phyloP scores from a whole-genome alignment of 2,888 invertebrate genomes.

The Ligdia adustata region DNA sequence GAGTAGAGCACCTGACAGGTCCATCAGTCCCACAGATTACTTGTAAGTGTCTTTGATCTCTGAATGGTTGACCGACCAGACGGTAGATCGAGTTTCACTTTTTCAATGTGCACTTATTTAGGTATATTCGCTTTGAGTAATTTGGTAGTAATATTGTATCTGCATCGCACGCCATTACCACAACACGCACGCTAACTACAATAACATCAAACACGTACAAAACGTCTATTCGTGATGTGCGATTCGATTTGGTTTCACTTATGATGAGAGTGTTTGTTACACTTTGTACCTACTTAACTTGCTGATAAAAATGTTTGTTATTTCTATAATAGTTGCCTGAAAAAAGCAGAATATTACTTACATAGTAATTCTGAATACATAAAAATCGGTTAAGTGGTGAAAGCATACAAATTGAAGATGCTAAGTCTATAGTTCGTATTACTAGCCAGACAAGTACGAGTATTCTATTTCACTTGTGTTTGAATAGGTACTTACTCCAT shows the following conservation, averaged over 20 bases:
- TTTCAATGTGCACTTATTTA: constrained; percentile 17
- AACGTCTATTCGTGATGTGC: constrained; percentile 67
- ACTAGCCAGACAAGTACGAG: too few species aligned
- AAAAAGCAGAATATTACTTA: too few species aligned
- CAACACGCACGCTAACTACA: constrained; percentile 63
- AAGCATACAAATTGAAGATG: too few species aligned
- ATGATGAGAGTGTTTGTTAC: constrained; percentile 51
- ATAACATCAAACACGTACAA: constrained; percentile 63
- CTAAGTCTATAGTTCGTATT: too few species aligned
- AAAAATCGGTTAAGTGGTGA: too few species aligned
- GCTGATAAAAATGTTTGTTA: constrained; percentile 16
- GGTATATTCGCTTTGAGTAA: constrained; percentile 25
- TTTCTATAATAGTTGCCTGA: too few species aligned
- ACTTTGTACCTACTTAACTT: constrained; percentile 16
- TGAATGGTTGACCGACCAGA: constrained; percentile 12
- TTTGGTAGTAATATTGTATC: constrained; percentile 44
- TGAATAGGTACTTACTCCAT: too few species aligned
- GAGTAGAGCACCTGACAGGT: constrained; percentile 17
- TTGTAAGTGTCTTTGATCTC: constrained; percentile 11
- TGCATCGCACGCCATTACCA: constrained; percentile 66
- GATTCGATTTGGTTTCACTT: constrained; percentile 80
- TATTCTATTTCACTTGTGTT: too few species aligned
- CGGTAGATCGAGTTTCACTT: constrained; percentile 29
- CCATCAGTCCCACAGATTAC: constrained; percentile 15
- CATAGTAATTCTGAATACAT: too few species aligned